A percentile compares a stretch with the other conserved stretches of the same genome.
phyloP scores from a whole-genome alignment of 2,113 vertebrate genomes.

The Motacilla alba region DNA sequence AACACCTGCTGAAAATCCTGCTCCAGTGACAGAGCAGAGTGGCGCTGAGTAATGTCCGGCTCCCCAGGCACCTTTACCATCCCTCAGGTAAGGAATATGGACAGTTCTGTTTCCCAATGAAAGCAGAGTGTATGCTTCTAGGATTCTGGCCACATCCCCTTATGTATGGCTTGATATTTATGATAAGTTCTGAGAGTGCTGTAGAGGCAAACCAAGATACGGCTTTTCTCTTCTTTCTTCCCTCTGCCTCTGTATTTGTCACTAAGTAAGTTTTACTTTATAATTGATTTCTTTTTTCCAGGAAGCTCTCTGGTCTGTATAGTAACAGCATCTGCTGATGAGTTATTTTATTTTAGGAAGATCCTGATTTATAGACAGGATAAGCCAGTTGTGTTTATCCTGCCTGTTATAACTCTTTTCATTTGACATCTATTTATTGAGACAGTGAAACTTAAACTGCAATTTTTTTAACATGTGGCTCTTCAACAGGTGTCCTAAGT shows the following conservation, averaged over 20 bases:
- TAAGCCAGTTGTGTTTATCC: neutral
- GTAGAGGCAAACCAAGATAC: neutral
- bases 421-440: neutral
- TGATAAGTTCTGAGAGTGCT: neutral
- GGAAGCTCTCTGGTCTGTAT: neutral
- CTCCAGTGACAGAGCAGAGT: slow-evolving; percentile 70
- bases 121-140: neutral
- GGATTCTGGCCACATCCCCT: neutral
- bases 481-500: slow-evolving; percentile 50
- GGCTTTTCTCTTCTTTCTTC: neutral
- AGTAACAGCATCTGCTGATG: neutral
- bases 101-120: neutral
- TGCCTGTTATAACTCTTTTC: neutral
- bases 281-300: neutral
- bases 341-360: neutral
- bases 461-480: neutral
- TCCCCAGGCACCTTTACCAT: slow-evolving; percentile 63
- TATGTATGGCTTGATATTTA: neutral
- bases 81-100: slow-evolving; percentile 53
- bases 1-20: slow-evolving; percentile 70
- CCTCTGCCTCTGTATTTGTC: neutral
- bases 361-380: neutral
- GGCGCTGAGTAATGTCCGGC: slow-evolving; percentile 69
- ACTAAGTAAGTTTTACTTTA: neutral
- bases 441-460: neutral